A percentile compares a stretch with the other conserved stretches of the same genome.
These are phyloP conservation scores for Trichosurus vulpecula DNA, from an alignment of 2,797 vertebrate genomes.

Conservation along the genomic window DNA sequence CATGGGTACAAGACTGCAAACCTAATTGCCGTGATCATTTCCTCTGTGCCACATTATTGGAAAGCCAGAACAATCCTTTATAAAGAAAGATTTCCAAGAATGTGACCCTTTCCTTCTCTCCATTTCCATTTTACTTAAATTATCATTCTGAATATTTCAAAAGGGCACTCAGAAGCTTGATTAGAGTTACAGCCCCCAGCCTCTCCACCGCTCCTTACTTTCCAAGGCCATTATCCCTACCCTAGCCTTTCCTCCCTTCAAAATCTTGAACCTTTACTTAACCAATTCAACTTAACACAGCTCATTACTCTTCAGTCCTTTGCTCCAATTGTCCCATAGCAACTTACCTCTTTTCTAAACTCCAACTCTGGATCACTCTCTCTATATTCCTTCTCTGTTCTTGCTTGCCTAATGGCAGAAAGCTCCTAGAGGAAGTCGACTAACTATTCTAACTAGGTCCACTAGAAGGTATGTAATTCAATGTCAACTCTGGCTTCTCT, in stretches of 20 bases:
- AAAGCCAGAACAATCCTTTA: slow-evolving; percentile 70
- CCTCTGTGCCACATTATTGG: slow-evolving; percentile 61
- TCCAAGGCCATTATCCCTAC: not conserved
- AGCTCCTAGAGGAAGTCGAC: too few species aligned
- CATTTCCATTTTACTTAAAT: slow-evolving; percentile 79
- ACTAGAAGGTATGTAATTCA: too few species aligned
- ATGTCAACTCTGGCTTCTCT: too few species aligned
- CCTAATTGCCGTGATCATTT: slow-evolving; percentile 68
- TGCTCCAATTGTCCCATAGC: too few species aligned
- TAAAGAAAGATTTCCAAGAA: slow-evolving; percentile 70
- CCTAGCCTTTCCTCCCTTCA: not conserved
- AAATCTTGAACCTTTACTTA: too few species aligned
- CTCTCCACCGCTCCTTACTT: not conserved
- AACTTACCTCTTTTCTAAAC: too few species aligned
- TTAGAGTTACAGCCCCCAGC: not conserved
- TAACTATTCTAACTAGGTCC: too few species aligned
- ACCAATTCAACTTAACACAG: not conserved
- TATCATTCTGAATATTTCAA: slow-evolving; percentile 71
- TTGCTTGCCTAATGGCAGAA: too few species aligned
- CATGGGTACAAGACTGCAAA: slow-evolving; percentile 65
- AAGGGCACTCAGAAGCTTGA: slow-evolving; percentile 63
- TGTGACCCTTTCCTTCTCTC: slow-evolving; percentile 72
- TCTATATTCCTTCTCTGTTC: too few species aligned
- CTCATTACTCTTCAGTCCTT: not conserved
- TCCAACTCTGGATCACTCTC: too few species aligned